phyloP scores from a whole-genome alignment of 2,113 vertebrate species.

The Probosciger aterrimus region DNA sequence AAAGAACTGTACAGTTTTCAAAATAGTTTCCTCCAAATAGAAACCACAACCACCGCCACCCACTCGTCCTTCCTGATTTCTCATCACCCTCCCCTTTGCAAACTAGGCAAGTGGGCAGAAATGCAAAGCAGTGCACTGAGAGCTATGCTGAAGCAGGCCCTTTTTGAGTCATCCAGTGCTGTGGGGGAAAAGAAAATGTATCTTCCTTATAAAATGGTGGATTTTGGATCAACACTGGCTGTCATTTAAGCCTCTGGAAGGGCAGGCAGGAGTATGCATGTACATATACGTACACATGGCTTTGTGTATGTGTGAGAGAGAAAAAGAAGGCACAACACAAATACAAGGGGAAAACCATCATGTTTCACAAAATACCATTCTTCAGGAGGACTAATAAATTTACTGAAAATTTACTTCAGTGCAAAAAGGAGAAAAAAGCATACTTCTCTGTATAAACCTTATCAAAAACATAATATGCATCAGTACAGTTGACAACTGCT shows the following conservation, averaged over 20 bases:
- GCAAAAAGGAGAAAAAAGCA: not conserved
- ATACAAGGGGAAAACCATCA: not conserved
- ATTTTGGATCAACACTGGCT: not conserved
- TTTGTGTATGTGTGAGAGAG: not conserved
- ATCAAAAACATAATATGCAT: not conserved
- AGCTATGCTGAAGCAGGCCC: not conserved
- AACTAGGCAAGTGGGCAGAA: not conserved
- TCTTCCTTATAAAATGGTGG: not conserved
- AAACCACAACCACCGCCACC: not conserved
- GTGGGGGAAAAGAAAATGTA: not conserved
- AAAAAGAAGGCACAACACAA: not conserved
- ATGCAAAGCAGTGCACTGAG: not conserved
- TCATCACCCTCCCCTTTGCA: not conserved
- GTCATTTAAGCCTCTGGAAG: not conserved
- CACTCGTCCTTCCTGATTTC: not conserved
- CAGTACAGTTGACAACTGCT: not conserved
- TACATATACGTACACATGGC: not conserved
- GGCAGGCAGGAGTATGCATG: not conserved
- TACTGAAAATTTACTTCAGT: not conserved
- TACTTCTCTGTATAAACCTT: not conserved
- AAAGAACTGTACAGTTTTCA: conserved; percentile 26
- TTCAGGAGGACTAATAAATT: not conserved
- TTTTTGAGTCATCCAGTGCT: not conserved
- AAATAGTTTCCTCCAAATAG: conserved; percentile 45
- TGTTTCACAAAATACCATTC: not conserved